These are phyloP conservation scores for Merops nubicus DNA, from an alignment of 2,113 vertebrate genomes.

Conservation along the genomic window DNA sequence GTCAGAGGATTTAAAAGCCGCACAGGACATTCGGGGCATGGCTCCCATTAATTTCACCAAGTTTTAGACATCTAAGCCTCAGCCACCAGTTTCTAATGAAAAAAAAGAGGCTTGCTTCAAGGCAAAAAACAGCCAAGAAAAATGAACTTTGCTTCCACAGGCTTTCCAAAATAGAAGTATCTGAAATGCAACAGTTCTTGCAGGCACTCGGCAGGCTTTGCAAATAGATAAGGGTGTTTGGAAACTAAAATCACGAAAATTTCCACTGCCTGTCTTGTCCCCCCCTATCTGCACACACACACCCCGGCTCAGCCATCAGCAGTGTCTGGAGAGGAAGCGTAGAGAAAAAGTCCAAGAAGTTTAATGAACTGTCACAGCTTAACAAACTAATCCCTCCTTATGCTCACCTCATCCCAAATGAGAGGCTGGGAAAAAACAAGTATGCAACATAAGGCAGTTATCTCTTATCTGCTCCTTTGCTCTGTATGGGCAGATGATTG, in stretches of 20 bases:
- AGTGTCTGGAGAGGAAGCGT: not conserved
- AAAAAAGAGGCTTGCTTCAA: not conserved
- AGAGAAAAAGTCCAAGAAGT: constrained; percentile 29
- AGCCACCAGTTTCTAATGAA: not conserved
- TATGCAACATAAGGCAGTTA: not conserved
- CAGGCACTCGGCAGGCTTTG: not conserved
- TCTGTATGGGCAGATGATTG: not conserved
- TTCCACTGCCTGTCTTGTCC: not conserved
- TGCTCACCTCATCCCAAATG: constrained; percentile 43
- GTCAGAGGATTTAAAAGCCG: not conserved
- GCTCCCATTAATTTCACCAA: constrained; percentile 16
- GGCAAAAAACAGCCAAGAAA: constrained; percentile 4
- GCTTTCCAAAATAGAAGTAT: not conserved
- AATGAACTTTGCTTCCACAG: not conserved
- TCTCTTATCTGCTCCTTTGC: not conserved
- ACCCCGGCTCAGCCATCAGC: not conserved
- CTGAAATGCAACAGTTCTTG: not conserved
- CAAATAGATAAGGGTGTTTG: not conserved
- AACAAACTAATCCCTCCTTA: constrained; percentile 60
- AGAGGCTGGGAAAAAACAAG: not conserved
- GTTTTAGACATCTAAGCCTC: not conserved
- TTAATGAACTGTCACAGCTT: constrained; percentile 59
- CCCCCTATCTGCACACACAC: not conserved
- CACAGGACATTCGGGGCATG: not conserved
- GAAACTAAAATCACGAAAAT: not conserved